Conservation (phyloP, 2,113 vertebrate genomes). For the Coptodon bakossiorum region DNA sequence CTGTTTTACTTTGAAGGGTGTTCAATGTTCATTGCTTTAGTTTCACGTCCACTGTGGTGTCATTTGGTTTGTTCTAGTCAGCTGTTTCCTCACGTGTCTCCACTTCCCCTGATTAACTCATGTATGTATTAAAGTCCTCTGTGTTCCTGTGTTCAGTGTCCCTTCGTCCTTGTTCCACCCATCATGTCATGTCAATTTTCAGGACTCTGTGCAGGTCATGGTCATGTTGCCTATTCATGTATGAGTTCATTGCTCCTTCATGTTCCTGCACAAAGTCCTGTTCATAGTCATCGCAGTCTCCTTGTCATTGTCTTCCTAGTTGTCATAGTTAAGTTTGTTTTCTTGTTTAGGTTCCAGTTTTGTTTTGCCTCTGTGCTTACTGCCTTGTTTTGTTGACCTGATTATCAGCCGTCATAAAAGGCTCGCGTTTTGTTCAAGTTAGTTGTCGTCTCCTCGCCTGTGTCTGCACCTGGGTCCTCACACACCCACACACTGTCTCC, state of each 20-base stretch:
- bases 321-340: not conserved
- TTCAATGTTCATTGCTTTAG: not conserved
- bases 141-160: not conserved
- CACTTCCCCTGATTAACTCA: not conserved
- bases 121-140: not conserved
- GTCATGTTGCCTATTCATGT: not conserved
- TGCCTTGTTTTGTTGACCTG: not conserved
- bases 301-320: not conserved
- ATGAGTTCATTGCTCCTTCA: not conserved
- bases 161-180: not conserved
- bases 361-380: not conserved
- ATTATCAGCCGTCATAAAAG: not conserved
- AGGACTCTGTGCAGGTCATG: not conserved
- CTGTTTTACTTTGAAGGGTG: not conserved
- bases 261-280: not conserved
- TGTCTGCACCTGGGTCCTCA: not conserved
- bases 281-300: not conserved
- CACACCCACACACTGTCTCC: not conserved
- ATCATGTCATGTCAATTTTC: not conserved
- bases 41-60: not conserved
- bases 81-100: not conserved
- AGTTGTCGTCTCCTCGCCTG: not conserved
- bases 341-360: not conserved
- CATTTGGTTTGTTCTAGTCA: not conserved
- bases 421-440: not conserved